Conservation (phyloP, 2,113 vertebrate species). For the Cebidichthys violaceus region DNA sequence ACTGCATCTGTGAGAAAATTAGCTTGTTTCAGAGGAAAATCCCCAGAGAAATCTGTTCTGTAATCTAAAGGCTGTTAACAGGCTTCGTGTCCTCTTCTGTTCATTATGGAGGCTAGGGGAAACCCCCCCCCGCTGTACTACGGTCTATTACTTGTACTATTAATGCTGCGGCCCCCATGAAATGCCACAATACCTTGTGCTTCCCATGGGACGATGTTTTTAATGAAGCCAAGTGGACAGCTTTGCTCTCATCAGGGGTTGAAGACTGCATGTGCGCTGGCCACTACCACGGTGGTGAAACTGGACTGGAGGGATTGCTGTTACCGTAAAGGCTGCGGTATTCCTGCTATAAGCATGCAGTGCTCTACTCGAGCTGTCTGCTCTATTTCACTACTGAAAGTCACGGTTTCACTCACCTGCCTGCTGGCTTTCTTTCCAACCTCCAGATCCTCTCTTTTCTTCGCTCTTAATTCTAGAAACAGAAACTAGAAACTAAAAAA, state of each 20-base stretch:
- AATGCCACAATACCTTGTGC: conserved; percentile 37
- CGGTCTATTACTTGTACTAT: conserved; percentile 34
- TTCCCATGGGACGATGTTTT: conserved; percentile 38
- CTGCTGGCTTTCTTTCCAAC: conserved; percentile 35
- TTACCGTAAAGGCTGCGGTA: conserved; percentile 28
- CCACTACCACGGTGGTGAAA: not conserved
- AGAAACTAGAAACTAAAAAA: conserved; percentile 6
- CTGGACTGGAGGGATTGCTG: conserved; percentile 10
- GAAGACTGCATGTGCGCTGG: conserved; percentile 31
- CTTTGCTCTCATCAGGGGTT: conserved; percentile 50
- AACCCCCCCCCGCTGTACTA: conserved; percentile 26
- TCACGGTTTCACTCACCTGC: conserved; percentile 24
- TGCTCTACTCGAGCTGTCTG: conserved; percentile 22
- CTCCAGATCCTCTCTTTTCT: conserved; percentile 24
- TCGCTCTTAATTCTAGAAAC: conserved; percentile 13
- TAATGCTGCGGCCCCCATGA: conserved; percentile 40
- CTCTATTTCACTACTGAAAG: conserved; percentile 26
- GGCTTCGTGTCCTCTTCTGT: conserved; percentile 48
- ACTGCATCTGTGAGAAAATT: conserved; percentile 39
- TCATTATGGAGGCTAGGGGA: conserved; percentile 47
- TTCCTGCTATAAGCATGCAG: conserved; percentile 19
- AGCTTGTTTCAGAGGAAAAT: conserved; percentile 50
- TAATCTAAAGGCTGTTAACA: conserved; percentile 58
- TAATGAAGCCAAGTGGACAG: conserved; percentile 65
- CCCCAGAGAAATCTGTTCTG: conserved; percentile 60